Base-by-base conservation (phyloP, 2,888 invertebrate genomes). In the Dryobota labecula region DNA sequence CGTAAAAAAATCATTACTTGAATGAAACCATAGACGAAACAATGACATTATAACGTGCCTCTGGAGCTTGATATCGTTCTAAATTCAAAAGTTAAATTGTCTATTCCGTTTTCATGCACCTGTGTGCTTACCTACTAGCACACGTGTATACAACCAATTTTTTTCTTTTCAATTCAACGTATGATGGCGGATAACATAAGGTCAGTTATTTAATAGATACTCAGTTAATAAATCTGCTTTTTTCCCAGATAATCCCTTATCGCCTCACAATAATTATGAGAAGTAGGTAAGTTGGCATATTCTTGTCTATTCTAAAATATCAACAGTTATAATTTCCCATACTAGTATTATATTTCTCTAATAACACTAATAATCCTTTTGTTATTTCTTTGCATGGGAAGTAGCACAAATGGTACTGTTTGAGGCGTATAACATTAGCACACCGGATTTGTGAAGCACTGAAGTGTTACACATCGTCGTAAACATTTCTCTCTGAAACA, bases 241-340 rank as follows among this genome's bases (percentile, higher is more conserved):
- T 47, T 24, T 27, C 36, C n/a, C 27, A 2, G 7, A 36, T 36
- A 76, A 24, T 43, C 20, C 33, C 54, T 41, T 58, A 45, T 20
- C 49, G 43, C 27, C 18, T 64, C 24, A 41, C 38, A 56, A 36
- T 54, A 49, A 70, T 71, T 45, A 43, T 68, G 68, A 76, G 62
- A 68, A 58, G 45, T 53, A 49, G 49, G 49, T 41, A 58, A 69
- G 47, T 36, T 70, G 56, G 4, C 56, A 30, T 53, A 58, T 15
- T 73, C 36, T 60, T 47, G 60, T 51, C 41, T 51, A 53, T 54
- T 67, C 54, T 68, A 53, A 79, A 76, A 73, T 47, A 78, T 43
- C 24, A 73, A 83, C 83, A 70, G 82, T 79, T 84, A 73, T 77
- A 49, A 73, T 84, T 64, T 76, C 72, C 61, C 82, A 69, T 84